These are phyloP conservation scores for Mus spretus DNA, from an alignment of 2,797 vertebrate species.

Conservation along the genomic window DNA sequence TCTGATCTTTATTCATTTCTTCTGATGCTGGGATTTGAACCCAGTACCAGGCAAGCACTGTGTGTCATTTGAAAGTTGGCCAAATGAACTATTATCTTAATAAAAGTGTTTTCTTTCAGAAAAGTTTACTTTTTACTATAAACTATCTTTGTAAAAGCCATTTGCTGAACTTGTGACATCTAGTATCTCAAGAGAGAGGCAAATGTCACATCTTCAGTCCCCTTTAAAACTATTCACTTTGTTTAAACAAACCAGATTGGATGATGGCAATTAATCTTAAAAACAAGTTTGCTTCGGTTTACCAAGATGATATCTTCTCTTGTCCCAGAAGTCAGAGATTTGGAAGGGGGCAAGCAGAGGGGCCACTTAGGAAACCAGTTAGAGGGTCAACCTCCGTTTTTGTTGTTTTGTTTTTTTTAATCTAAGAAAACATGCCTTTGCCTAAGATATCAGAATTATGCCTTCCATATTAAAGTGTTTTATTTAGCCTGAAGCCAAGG, in stretches of 20 bases:
- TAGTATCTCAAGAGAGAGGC: slow-evolving; percentile 26
- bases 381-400: background rate
- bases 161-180: slow-evolving; percentile 12
- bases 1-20: background rate
- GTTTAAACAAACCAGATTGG: slow-evolving; percentile 70
- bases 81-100: slow-evolving; percentile 23
- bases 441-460: background rate
- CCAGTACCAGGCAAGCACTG: background rate
- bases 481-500: slow-evolving; percentile 37
- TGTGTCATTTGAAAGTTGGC: background rate
- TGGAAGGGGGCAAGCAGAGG: background rate
- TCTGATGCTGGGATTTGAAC: background rate
- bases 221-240: slow-evolving; percentile 61
- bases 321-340: slow-evolving; percentile 47
- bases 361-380: slow-evolving; percentile 57
- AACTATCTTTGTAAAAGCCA: slow-evolving; percentile 29
- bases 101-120: background rate
- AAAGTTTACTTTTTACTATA: slow-evolving; percentile 46
- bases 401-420: background rate
- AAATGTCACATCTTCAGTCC: slow-evolving; percentile 26
- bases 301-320: slow-evolving; percentile 65
- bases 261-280: slow-evolving; percentile 51
- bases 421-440: slow-evolving; percentile 56
- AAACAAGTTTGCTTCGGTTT: slow-evolving; percentile 44
- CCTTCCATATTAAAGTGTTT: slow-evolving; percentile 52